Base-by-base conservation (phyloP, 2,113 vertebrate genomes). In the Bambusicola thoracicus region DNA sequence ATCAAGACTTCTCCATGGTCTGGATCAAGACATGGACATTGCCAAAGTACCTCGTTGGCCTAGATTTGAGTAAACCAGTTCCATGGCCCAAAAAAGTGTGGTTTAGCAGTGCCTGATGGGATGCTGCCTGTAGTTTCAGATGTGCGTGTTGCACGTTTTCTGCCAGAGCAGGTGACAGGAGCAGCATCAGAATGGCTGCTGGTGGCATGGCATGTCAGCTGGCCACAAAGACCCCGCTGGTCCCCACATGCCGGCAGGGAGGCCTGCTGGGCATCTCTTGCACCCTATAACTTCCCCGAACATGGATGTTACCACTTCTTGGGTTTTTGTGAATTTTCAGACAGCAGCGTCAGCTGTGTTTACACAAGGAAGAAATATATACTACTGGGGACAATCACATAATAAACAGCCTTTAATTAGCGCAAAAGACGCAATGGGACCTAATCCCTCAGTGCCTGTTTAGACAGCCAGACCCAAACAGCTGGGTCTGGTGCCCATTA, bases 231-330 rank as follows among this genome's bases (percentile, higher is more conserved):
- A 17, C 61, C 36, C 61, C 14, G 3, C 38, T 2, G 38, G 38
- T 40, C 38, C 16, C 38, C 0, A 0, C n/a, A 51, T 0, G 0
- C 69, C 2, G 0, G 61, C 0, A 0, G 40, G 43, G n/a, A 2
- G 2, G 81, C 40, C 49, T 69, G 72, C 1, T 8, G 55, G 41
- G 43, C 6, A 2, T 91, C 85, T 78, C 51, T 90, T 0, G 0
- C 76, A 74, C 43, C 79, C 92, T 51, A 12, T 79, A 40, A 44
- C 59, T 85, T 43, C 18, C 59, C 65, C 59, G 51, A 72, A 43
- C 5, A 0, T 1, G 1, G 32, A 34, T 9, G 36, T 81, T 87
- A 27, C 67, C 58, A 15, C 41, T 43, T 11, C 27, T 62, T 81
- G n/a, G 3, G 58, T 24, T 36, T 81, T 89, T 61, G 49, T 2